These are phyloP conservation scores for Anguilla obscura DNA, from an alignment of 2,797 vertebrate species.

Conservation along the genomic window DNA sequence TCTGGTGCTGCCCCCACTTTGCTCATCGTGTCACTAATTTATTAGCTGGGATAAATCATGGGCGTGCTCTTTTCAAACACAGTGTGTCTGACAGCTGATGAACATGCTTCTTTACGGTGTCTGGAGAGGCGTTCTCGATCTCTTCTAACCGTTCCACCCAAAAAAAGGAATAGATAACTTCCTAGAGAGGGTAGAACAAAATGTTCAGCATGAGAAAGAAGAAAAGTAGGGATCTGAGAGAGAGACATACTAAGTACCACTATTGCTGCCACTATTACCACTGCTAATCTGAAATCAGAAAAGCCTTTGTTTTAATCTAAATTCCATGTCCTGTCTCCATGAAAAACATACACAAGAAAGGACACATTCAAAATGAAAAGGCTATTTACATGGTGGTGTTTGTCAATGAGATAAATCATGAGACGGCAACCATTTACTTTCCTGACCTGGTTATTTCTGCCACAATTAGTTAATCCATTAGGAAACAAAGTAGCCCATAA, in stretches of 20 bases:
- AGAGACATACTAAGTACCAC: neutral
- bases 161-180: neutral
- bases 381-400: constrained; percentile 2
- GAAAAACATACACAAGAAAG: neutral
- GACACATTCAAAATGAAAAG: neutral
- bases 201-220: neutral
- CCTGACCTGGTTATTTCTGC: constrained; percentile 33
- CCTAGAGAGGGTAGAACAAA: neutral
- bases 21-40: constrained; percentile 38
- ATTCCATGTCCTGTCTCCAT: constrained; percentile 6
- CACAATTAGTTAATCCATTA: constrained; percentile 32
- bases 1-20: constrained; percentile 35
- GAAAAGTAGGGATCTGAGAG: neutral
- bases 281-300: neutral
- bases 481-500: constrained; percentile 19
- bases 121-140: constrained; percentile 8
- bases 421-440: constrained; percentile 29
- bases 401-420: constrained; percentile 15
- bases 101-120: constrained; percentile 29
- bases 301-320: neutral
- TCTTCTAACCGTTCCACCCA: neutral
- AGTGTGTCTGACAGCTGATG: constrained; percentile 33
- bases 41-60: constrained; percentile 47
- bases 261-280: neutral
- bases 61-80: constrained; percentile 45